A percentile compares a stretch with the other conserved stretches of the same genome.
These are phyloP conservation scores for Drosophila baimaii DNA, from an alignment of 1,140 invertebrate genomes.

Conservation along the genomic window DNA sequence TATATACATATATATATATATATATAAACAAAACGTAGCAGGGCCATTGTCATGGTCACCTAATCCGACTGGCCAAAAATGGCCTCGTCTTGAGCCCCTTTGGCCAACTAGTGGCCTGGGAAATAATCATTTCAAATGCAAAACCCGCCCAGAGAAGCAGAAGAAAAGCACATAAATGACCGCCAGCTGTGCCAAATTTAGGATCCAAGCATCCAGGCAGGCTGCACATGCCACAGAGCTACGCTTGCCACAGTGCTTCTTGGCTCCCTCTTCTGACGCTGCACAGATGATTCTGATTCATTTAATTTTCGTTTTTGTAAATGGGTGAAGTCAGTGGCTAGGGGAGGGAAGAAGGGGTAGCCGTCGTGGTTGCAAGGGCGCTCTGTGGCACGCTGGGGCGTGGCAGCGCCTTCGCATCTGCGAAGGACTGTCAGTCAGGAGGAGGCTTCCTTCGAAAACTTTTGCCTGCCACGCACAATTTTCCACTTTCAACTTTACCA, in stretches of 20 bases:
- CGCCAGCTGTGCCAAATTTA: conserved; percentile 73
- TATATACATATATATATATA: no score
- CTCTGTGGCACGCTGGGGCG: background rate
- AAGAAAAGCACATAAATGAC: conserved; percentile 59
- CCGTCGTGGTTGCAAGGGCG: background rate
- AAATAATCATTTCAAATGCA: conserved; percentile 75
- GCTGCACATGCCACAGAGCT: conserved; percentile 64
- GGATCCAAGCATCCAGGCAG: conserved; percentile 10
- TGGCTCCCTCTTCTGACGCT: conserved; percentile 21
- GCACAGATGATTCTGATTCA: conserved; percentile 75
- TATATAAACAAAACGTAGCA: conserved; percentile 36
- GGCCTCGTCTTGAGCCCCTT: conserved; percentile 39
- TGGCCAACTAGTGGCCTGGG: conserved; percentile 15
- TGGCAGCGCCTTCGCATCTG: conserved; percentile 41
- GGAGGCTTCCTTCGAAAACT: conserved; percentile 55
- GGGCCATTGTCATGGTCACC: conserved; percentile 77
- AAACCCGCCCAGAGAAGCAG: conserved; percentile 28
- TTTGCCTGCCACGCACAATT: conserved; percentile 81
- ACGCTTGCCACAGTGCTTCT: conserved; percentile 28
- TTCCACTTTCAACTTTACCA: conserved; percentile 77
- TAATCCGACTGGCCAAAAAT: conserved; percentile 73
- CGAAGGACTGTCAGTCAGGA: conserved; percentile 59
- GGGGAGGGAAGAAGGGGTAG: conserved; percentile 2
- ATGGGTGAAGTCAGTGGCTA: conserved; percentile 37
- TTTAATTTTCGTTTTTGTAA: conserved; percentile 69